Evolutionary conservation across 2,797 vertebrate genomes (phyloP).

Genomic region (Dipus sagitta): DNA sequence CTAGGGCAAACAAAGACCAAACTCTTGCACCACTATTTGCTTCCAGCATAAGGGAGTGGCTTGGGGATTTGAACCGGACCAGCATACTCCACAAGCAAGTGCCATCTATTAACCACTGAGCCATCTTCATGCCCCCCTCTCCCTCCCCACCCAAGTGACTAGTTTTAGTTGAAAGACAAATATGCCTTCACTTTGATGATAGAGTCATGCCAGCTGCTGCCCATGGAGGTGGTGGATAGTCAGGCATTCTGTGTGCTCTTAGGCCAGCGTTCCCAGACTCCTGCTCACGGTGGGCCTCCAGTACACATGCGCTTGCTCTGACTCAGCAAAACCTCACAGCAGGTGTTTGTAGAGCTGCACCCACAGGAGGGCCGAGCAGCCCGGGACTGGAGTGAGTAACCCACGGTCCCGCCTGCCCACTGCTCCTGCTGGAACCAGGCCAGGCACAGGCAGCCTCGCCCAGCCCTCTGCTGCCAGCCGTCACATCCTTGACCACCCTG

Average conservation of each 20-base stretch:
- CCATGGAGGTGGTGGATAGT: accelerated
- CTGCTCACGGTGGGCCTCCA: background rate
- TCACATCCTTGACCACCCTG: background rate
- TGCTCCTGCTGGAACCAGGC: too few species aligned
- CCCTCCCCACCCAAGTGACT: too few species aligned
- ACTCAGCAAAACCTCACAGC: too few species aligned
- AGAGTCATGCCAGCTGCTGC: too few species aligned
- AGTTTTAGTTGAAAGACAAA: background rate
- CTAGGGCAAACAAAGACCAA: too few species aligned
- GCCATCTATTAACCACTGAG: too few species aligned
- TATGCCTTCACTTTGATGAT: background rate
- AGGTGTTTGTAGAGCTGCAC: accelerated
- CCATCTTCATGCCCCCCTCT: background rate
- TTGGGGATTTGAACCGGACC: too few species aligned
- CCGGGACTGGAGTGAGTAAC: background rate
- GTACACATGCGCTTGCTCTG: background rate
- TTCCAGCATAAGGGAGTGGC: too few species aligned
- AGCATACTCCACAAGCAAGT: too few species aligned
- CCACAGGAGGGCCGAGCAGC: background rate
- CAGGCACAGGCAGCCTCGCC: background rate
- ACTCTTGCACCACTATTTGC: too few species aligned
- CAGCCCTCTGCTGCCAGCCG: background rate
- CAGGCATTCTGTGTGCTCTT: too few species aligned
- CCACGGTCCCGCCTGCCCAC: background rate
- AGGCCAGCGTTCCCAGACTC: background rate